Evolutionary conservation across 2,797 vertebrate species (phyloP).

Genomic region (Phalanger gymnotis): DNA sequence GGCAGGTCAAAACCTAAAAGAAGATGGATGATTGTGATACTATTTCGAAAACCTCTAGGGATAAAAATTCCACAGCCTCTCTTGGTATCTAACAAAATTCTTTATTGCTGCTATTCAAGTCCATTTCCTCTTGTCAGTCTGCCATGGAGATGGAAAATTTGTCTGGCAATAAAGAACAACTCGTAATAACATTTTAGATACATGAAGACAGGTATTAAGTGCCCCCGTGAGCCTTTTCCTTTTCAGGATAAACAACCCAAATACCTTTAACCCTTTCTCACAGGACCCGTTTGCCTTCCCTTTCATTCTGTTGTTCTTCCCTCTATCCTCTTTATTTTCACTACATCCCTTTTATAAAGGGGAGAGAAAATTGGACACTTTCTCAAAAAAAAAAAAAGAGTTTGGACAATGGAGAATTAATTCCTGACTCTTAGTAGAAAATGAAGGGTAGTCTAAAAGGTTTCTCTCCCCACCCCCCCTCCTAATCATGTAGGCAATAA

Average conservation of each 20-base stretch:
- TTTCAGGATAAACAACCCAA: conserved; percentile 29
- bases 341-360: background rate
- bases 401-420: conserved; percentile 8
- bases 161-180: conserved; percentile 12
- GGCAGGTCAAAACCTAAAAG: background rate
- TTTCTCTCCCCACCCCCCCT: background rate
- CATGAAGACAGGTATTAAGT: background rate
- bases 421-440: conserved; percentile 4
- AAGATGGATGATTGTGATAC: conserved; percentile 2
- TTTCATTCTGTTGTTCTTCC: background rate
- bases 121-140: background rate
- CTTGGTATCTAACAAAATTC: background rate
- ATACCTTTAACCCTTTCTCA: conserved; percentile 24
- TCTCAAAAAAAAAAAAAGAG: background rate
- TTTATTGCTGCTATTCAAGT: conserved; percentile 8
- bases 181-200: background rate
- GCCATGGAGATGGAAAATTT: conserved; percentile 10
- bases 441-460: background rate
- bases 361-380: background rate
- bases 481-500: background rate
- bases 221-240: conserved; percentile 11
- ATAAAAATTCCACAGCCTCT: background rate
- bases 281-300: background rate
- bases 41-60: background rate
- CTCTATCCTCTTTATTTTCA: background rate